Conservation (phyloP, 2,888 invertebrate genomes). For the Amblyjoppa fuscipennis region DNA sequence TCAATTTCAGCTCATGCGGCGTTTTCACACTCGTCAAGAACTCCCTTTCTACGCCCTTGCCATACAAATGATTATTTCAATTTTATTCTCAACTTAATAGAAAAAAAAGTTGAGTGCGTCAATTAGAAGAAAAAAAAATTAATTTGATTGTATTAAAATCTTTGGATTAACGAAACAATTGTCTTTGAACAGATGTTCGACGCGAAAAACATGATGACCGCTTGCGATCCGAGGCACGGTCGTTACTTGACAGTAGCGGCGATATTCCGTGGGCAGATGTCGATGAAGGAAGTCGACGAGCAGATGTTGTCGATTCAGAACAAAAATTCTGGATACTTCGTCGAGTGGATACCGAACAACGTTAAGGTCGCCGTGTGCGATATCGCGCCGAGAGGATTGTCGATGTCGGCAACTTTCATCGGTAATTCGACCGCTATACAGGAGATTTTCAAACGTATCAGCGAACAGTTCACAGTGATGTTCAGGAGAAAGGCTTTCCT, state of each 20-base stretch:
- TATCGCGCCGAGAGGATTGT: conserved; percentile 91
- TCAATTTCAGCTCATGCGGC: too few relatives aligned
- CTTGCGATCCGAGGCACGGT: conserved; percentile 91
- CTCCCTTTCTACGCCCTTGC: too few relatives aligned
- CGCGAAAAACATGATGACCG: conserved; percentile 92
- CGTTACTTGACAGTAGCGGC: conserved; percentile 91
- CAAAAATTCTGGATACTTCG: conserved; percentile 88
- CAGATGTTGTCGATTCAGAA: conserved; percentile 90
- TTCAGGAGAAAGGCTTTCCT: conserved; percentile 98
- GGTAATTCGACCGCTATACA: conserved; percentile 95
- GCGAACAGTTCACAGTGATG: conserved; percentile 96
- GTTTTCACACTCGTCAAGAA: too few relatives aligned
- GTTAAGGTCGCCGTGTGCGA: conserved; percentile 93
- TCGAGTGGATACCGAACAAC: conserved; percentile 93
- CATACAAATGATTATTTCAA: background rate
- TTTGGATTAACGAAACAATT: background rate
- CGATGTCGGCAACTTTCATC: conserved; percentile 96
- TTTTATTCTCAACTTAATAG: background rate
- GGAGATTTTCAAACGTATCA: conserved; percentile 95
- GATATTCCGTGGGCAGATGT: conserved; percentile 90
- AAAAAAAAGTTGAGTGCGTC: too few relatives aligned
- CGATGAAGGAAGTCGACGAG: conserved; percentile 93
- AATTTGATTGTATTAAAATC: background rate
- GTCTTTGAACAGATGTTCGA: conserved; percentile 89
- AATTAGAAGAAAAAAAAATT: too few relatives aligned